Conservation (phyloP, 1,140 invertebrate species). For the Batillaria attramentaria region DNA sequence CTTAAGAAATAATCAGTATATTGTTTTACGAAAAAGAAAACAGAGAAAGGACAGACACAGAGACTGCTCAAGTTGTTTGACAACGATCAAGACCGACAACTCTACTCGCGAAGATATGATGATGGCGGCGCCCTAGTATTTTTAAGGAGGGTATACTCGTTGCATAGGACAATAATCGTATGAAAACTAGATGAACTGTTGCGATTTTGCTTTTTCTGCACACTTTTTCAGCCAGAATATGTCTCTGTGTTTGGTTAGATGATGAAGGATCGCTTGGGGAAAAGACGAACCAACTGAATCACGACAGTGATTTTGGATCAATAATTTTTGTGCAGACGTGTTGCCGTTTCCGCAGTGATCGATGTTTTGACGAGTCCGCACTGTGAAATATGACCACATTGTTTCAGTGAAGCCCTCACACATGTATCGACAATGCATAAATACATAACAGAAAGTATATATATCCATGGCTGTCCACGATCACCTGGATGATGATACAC, state of each 20-base stretch:
- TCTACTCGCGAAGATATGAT: not conserved
- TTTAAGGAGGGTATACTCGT: not conserved
- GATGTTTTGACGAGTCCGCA: too few relatives aligned
- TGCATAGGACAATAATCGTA: not conserved
- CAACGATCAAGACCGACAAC: not conserved
- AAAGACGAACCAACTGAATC: not conserved
- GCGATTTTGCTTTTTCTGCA: not conserved
- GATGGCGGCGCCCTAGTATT: not conserved
- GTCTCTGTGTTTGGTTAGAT: not conserved
- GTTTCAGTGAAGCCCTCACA: too few relatives aligned
- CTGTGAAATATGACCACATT: too few relatives aligned
- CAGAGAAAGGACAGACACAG: too few relatives aligned
- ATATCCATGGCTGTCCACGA: not conserved
- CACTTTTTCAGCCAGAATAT: not conserved
- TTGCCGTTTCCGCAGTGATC: too few relatives aligned
- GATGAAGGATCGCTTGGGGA: not conserved
- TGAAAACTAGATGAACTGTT: not conserved
- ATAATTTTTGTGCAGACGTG: too few relatives aligned
- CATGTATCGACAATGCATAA: not conserved
- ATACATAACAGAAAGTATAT: not conserved
- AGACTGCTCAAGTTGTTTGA: too few relatives aligned
- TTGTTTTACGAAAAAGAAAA: too few relatives aligned
- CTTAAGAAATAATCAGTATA: too few relatives aligned
- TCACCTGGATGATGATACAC: not conserved
- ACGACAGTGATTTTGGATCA: too few relatives aligned